Conservation (phyloP, 2,888 invertebrate genomes). For the Litoditis marina region DNA sequence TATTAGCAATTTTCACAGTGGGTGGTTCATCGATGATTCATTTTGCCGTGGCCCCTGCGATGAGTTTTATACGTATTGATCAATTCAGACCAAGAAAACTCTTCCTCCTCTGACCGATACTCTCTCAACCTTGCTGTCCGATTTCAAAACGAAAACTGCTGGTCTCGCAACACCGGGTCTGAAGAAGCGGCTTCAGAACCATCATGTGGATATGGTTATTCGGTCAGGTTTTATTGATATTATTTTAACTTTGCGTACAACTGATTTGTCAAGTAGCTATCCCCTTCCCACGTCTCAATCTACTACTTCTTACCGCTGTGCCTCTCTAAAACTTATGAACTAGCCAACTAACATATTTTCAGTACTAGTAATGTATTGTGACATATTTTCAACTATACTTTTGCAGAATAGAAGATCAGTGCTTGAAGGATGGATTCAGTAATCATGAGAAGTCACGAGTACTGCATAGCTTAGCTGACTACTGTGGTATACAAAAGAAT, state of each 20-base stretch:
- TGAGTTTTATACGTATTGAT: no score
- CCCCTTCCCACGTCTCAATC: no score
- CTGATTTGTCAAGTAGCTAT: no score
- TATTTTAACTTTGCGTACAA: no score
- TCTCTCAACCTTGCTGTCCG: background rate
- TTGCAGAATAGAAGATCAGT: constrained; percentile 16
- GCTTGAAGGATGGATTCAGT: constrained; percentile 6
- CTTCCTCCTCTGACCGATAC: constrained; percentile 1
- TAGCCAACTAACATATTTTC: no score
- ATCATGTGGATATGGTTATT: constrained; percentile 14
- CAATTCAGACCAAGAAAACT: no score
- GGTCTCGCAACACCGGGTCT: constrained; percentile 3
- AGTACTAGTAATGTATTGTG: no score
- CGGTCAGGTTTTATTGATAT: background rate
- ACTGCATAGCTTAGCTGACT: constrained; percentile 8
- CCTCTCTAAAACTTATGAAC: no score
- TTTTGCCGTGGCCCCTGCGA: no score
- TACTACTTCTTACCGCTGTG: no score
- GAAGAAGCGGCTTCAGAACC: constrained; percentile 13
- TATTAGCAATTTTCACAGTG: no score
- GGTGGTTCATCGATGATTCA: no score
- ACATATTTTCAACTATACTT: background rate
- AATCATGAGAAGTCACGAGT: constrained; percentile 11
- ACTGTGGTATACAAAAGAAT: constrained; percentile 9
- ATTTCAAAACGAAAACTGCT: constrained; percentile 5